These are phyloP conservation scores for Oryzias javanicus DNA, from an alignment of 2,113 vertebrate genomes.

Conservation along the genomic window DNA sequence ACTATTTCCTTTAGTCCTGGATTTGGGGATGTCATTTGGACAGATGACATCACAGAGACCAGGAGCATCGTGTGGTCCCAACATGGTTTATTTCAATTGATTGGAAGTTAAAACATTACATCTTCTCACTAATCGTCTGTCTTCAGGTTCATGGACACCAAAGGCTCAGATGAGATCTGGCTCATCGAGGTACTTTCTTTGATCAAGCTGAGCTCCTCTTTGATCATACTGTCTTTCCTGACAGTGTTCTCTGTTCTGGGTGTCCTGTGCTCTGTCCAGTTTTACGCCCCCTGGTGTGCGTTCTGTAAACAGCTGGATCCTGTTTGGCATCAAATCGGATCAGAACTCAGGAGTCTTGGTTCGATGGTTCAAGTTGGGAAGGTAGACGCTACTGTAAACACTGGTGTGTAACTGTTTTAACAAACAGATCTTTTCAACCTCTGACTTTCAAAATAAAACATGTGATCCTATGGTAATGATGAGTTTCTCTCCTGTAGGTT, in stretches of 20 bases:
- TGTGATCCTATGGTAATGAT: neutral
- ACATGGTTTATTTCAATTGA: neutral
- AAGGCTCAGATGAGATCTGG: conserved; percentile 84
- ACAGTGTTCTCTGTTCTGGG: neutral
- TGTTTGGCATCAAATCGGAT: conserved; percentile 90
- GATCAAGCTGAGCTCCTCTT: neutral
- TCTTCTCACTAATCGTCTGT: neutral
- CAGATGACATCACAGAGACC: neutral
- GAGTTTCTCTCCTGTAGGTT: conserved; percentile 68
- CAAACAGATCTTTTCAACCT: neutral
- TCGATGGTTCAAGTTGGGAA: conserved; percentile 90
- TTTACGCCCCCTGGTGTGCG: conserved; percentile 94
- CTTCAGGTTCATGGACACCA: conserved; percentile 86
- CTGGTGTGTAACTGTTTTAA: conserved; percentile 75
- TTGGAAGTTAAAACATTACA: neutral
- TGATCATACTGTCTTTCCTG: neutral
- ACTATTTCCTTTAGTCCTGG: neutral
- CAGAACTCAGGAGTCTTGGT: conserved; percentile 86
- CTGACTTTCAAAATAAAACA: neutral
- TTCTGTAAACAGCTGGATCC: conserved; percentile 92
- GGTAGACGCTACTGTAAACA: conserved; percentile 85
- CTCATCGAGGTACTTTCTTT: conserved; percentile 85
- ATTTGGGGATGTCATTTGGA: neutral
- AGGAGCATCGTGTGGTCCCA: neutral
- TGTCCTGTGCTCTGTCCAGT: conserved; percentile 68